phyloP scores from a whole-genome alignment of 2,888 invertebrate genomes.

The Drosophila koepferae region DNA sequence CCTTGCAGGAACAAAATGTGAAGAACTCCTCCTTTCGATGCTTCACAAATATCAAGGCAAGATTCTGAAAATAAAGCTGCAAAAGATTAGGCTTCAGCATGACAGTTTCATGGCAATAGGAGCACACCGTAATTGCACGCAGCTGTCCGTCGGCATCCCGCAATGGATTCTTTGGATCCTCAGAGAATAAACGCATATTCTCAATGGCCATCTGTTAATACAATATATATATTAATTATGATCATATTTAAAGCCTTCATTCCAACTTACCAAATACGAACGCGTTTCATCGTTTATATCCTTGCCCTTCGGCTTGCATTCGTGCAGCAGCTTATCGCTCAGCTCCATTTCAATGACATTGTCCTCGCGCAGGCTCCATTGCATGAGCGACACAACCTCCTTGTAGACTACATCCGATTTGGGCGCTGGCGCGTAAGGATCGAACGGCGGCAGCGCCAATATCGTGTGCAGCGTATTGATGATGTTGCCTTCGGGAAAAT shows the following conservation, averaged over 20 bases:
- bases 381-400: conserved; percentile 81
- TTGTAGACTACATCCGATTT: conserved; percentile 81
- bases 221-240: not conserved
- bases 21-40: conserved; percentile 83
- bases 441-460: conserved; percentile 80
- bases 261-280: conserved; percentile 70
- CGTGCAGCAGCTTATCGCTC: conserved; percentile 77
- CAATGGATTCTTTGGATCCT: conserved; percentile 71
- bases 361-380: conserved; percentile 81
- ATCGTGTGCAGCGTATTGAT: conserved; percentile 78
- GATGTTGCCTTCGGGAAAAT: conserved; percentile 72
- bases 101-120: conserved; percentile 16
- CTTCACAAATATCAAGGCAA: conserved; percentile 81
- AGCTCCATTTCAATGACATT: conserved; percentile 81
- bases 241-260: not conserved
- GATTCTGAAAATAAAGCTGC: conserved; percentile 79
- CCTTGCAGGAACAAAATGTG: conserved; percentile 83
- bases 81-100: conserved; percentile 67
- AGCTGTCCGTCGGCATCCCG: conserved; percentile 74
- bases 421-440: conserved; percentile 79
- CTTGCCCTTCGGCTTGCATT: conserved; percentile 65
- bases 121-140: conserved; percentile 77
- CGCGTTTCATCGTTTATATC: conserved; percentile 75
- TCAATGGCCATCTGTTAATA: conserved; percentile 69
- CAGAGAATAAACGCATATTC: conserved; percentile 70